phyloP scores from a whole-genome alignment of 2,888 invertebrate species.

The Salticus scenicus region DNA sequence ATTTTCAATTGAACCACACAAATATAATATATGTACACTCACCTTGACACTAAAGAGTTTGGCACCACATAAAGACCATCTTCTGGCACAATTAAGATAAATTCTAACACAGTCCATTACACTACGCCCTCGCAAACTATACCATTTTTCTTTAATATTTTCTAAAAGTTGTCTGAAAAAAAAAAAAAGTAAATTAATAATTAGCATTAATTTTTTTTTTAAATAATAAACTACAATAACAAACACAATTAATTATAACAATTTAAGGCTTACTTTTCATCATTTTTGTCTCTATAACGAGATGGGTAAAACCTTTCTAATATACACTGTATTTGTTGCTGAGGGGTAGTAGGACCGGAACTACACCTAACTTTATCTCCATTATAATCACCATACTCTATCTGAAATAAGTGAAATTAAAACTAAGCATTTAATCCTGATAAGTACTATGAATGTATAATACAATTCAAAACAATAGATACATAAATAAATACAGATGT shows the following conservation, averaged over 20 bases:
- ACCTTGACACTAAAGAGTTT: conserved; percentile 93
- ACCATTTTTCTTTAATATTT: conserved; percentile 85
- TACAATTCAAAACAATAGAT: not conserved
- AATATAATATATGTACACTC: too few species aligned
- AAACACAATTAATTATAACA: not conserved
- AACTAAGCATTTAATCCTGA: too few species aligned
- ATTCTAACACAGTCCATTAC: conserved; percentile 93
- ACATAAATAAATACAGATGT: not conserved
- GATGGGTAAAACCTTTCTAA: conserved; percentile 94
- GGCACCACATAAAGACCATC: conserved; percentile 97
- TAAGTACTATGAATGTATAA: too few species aligned
- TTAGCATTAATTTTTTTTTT: too few species aligned
- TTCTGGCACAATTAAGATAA: conserved; percentile 94
- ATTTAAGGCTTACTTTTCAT: conserved; percentile 50
- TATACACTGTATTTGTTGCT: conserved; percentile 82
- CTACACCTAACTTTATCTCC: conserved; percentile 80
- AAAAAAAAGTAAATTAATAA: not conserved
- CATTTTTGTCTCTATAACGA: conserved; percentile 82
- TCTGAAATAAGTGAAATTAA: conserved; percentile 76
- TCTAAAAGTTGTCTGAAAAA: conserved; percentile 47
- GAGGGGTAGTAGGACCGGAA: conserved; percentile 78
- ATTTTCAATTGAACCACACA: too few species aligned
- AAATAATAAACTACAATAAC: too few species aligned
- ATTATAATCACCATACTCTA: conserved; percentile 90
- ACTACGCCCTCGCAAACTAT: conserved; percentile 89